phyloP scores from a whole-genome alignment of 2,888 invertebrate genomes.

The Microplitis manilae region DNA sequence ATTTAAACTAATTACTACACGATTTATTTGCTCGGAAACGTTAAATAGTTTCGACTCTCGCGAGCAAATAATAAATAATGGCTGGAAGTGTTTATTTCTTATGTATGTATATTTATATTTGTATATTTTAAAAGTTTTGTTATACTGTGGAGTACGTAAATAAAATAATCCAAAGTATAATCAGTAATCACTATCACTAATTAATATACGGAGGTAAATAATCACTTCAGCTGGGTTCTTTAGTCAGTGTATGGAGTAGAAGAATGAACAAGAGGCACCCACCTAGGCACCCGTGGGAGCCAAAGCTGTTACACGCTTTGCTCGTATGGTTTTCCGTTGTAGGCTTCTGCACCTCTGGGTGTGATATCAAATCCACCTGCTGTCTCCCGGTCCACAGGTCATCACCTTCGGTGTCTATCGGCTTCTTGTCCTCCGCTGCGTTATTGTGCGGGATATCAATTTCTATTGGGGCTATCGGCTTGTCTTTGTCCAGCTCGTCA shows the following conservation, averaged over 20 bases:
- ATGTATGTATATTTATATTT: background rate
- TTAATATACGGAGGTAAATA: slow-evolving; percentile 34
- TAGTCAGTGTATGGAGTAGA: slow-evolving; percentile 58
- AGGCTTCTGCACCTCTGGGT: slow-evolving; percentile 66
- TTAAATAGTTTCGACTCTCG: background rate
- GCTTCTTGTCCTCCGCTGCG: slow-evolving; percentile 53
- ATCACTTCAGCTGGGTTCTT: slow-evolving; percentile 45
- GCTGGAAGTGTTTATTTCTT: background rate
- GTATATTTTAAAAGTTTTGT: background rate
- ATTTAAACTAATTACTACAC: background rate
- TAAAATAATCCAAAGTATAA: too few relatives aligned
- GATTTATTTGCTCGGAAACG: background rate
- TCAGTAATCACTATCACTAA: slow-evolving; percentile 7
- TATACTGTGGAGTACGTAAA: too few relatives aligned
- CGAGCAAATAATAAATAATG: background rate
- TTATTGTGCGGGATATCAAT: slow-evolving; percentile 52
- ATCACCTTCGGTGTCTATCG: slow-evolving; percentile 61
- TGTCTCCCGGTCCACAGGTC: slow-evolving; percentile 67
- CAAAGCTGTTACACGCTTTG: slow-evolving; percentile 57
- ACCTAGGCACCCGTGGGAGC: slow-evolving; percentile 66
- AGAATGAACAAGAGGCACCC: slow-evolving; percentile 67
- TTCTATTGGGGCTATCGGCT: slow-evolving; percentile 51
- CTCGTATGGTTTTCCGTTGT: slow-evolving; percentile 66
- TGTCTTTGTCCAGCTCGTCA: slow-evolving; percentile 63
- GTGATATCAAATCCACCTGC: slow-evolving; percentile 64